Evolutionary conservation across 2,797 vertebrate species (phyloP), one percentile per base, ranked within the genome.

Genomic region (Lacerta agilis): DNA sequence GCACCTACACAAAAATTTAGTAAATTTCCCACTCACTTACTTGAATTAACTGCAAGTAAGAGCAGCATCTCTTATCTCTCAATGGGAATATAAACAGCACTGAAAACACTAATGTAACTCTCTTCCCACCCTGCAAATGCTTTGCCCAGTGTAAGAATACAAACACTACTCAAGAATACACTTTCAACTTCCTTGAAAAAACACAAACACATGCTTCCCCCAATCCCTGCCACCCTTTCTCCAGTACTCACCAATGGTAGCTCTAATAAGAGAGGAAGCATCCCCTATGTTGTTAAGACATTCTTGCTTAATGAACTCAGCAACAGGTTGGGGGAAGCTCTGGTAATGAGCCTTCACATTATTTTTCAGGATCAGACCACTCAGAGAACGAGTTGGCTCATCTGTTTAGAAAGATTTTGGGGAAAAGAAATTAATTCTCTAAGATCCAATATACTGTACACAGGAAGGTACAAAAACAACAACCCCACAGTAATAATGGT

Each of bases 211-310:
- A 66, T 43, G 29, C 75, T 64, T 64, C 76, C 5, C 79, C 20
- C 0, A 36, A 13, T 1, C n/a, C 36, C 17, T 5, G 17, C 2
- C 45, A 15, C 45, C 41, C 10, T 64, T 25, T 15, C 58, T 11
- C 29, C 82, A 4, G 45, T 33, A 94, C 98, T 95, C 94, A 99
- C 98, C 98, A 2, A 99, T 99, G 33, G 98, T 99, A 85, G 98
- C 98, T 79, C 98, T 97, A 96, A 99, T 99, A 69, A 99, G 98
- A 0, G 98, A 98, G 0, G 98, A 99, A 1, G 98, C 97, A 8
- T 99, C 98, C 1, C 98, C 98, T 0, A 99, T 98, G 96, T 98
- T 99, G 96, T 99, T 99, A 89, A 99, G 98, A 94, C 98, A 99
- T 92, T 99, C 98, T 90, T 98, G 97, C 92, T 99, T 99, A 97